A percentile compares a stretch with the other conserved stretches of the same genome.
Evolutionary conservation across 2,888 invertebrate species (phyloP).

Genomic region (Caenorhabditis sp.): DNA sequence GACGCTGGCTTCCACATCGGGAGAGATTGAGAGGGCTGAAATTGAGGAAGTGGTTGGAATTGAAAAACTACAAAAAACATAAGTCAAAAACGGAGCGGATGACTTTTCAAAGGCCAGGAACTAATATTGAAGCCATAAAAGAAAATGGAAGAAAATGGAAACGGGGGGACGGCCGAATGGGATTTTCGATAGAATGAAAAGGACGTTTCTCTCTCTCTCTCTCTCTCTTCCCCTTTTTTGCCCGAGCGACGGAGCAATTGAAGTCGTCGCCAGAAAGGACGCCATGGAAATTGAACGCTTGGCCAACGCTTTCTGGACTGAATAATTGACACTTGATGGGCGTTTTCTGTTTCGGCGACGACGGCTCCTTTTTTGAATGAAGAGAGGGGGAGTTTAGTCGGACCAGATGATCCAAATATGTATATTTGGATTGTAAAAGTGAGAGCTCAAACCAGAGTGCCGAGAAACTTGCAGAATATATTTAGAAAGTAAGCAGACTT

Average conservation of each 20-base stretch:
- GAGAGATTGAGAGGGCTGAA: background rate
- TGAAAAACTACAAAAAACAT: background rate
- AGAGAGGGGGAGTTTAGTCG: background rate
- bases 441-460: background rate
- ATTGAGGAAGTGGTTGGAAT: background rate
- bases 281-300: slow-evolving; percentile 48
- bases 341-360: no score
- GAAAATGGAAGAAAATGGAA: background rate
- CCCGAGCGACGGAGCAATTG: slow-evolving; percentile 1
- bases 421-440: no score
- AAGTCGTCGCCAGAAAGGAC: slow-evolving; percentile 7
- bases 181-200: slow-evolving; percentile 1
- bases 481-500: no score
- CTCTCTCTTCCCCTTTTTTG: background rate
- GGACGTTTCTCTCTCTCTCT: background rate
- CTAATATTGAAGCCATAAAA: slow-evolving; percentile 9
- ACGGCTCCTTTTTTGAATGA: no score
- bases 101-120: background rate
- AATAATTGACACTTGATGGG: slow-evolving; percentile 28
- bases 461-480: no score
- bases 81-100: background rate
- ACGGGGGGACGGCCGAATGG: background rate
- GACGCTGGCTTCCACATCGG: background rate
- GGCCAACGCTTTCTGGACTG: slow-evolving; percentile 14
- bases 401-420: no score